Percentiles rank a stretch among this genome's conserved stretches.
These are phyloP conservation scores for Nomada fabriciana DNA, from an alignment of 2,888 invertebrate genomes.

Conservation along the genomic window DNA sequence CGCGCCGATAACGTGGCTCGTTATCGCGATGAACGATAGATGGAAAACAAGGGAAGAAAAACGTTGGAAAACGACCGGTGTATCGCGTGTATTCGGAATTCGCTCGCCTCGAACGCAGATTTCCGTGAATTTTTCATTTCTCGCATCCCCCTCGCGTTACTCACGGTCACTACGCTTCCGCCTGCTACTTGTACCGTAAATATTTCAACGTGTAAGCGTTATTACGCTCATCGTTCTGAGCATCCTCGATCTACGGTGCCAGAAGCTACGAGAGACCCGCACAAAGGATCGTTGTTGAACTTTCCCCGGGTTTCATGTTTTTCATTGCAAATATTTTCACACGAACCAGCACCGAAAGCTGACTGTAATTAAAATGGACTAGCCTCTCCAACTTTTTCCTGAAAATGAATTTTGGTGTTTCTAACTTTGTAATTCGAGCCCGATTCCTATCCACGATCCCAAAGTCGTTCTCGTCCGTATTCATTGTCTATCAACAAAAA, in stretches of 20 bases:
- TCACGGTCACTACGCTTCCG: slow-evolving; percentile 37
- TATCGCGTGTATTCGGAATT: slow-evolving; percentile 26
- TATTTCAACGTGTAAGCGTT: slow-evolving; percentile 34
- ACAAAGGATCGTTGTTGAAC: slow-evolving; percentile 5
- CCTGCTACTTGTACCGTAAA: slow-evolving; percentile 43
- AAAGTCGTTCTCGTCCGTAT: neutral
- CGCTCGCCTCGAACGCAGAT: slow-evolving; percentile 20
- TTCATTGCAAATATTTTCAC: neutral
- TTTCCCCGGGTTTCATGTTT: neutral
- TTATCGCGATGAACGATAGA: neutral
- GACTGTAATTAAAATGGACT: slow-evolving; percentile 7
- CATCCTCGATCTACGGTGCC: slow-evolving; percentile 14
- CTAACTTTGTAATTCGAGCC: too few relatives aligned
- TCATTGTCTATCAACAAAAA: too few relatives aligned
- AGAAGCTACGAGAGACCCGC: slow-evolving; percentile 2
- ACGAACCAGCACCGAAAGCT: neutral
- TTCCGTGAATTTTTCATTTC: slow-evolving; percentile 51
- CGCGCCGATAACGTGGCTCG: slow-evolving; percentile 9
- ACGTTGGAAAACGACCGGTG: neutral
- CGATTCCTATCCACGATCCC: neutral
- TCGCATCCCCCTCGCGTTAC: slow-evolving; percentile 29
- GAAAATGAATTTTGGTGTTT: too few relatives aligned
- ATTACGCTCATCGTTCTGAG: slow-evolving; percentile 43
- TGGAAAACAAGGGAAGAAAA: neutral
- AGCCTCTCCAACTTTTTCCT: neutral